Evolutionary conservation across 2,888 invertebrate genomes (phyloP).

Genomic region (Pseudanteris insignis): DNA sequence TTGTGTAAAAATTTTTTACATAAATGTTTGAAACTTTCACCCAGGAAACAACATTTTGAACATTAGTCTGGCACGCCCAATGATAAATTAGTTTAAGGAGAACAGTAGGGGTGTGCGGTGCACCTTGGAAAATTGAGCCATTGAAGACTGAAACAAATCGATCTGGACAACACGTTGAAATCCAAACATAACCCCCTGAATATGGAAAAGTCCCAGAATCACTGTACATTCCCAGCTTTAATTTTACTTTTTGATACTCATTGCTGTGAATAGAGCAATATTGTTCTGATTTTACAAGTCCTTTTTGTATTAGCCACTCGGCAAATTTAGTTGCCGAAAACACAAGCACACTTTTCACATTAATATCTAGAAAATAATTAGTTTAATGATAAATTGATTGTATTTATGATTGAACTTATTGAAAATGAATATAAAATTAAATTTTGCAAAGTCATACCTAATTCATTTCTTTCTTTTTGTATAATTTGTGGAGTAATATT

Average conservation of each 20-base stretch:
- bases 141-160: constrained; percentile 87
- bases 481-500: constrained; percentile 66
- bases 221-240: constrained; percentile 87
- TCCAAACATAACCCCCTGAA: constrained; percentile 92
- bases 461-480: constrained; percentile 63
- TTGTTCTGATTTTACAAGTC: constrained; percentile 82
- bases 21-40: constrained; percentile 81
- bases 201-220: constrained; percentile 86
- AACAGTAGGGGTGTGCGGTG: constrained; percentile 84
- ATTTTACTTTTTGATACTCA: constrained; percentile 69
- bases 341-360: constrained; percentile 84
- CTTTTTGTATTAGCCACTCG: constrained; percentile 90
- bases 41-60: constrained; percentile 89
- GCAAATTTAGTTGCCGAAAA: constrained; percentile 85
- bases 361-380: constrained; percentile 72
- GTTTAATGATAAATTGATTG: constrained; percentile 1
- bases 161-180: constrained; percentile 86
- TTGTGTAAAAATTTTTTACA: constrained; percentile 75
- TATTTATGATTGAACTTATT: background rate
- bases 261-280: constrained; percentile 74
- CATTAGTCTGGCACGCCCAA: constrained; percentile 91
- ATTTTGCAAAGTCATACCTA: too few relatives aligned
- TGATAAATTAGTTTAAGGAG: constrained; percentile 87
- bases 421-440: too few relatives aligned
- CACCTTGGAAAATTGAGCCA: constrained; percentile 87